Conservation (phyloP, 2,888 invertebrate genomes). For the Leucoma salicis region DNA sequence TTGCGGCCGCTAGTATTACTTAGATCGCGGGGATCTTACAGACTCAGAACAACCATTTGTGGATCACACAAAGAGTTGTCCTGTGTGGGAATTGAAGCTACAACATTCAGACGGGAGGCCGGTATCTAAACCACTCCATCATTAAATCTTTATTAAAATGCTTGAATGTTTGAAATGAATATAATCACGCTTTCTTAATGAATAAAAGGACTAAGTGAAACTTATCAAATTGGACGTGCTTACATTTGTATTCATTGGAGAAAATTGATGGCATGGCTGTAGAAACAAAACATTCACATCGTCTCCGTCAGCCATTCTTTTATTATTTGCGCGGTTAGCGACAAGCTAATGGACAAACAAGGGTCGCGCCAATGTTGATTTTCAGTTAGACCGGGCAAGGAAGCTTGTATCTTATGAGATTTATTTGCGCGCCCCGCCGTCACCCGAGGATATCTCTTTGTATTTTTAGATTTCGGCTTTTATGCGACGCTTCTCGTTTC, state of each 20-base stretch:
- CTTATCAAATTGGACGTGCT: neutral
- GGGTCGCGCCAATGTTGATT: slow-evolving; percentile 73
- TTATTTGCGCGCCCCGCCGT: slow-evolving; percentile 56
- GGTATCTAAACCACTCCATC: no score
- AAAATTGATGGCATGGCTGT: slow-evolving; percentile 9
- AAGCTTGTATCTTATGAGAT: slow-evolving; percentile 68
- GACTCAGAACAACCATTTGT: no score
- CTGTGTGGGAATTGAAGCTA: no score
- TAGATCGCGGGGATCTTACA: no score
- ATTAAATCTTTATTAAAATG: no score
- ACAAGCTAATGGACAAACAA: slow-evolving; percentile 80
- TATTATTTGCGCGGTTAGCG: slow-evolving; percentile 67
- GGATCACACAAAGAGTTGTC: no score
- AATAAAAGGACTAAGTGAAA: neutral
- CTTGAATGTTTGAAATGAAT: neutral
- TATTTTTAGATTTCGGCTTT: slow-evolving; percentile 9
- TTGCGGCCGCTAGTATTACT: no score
- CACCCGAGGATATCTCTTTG: slow-evolving; percentile 25
- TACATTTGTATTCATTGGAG: neutral
- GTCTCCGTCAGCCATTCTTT: slow-evolving; percentile 48
- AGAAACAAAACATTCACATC: slow-evolving; percentile 48
- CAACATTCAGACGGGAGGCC: no score
- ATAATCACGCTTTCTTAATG: neutral
- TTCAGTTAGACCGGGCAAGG: slow-evolving; percentile 65
- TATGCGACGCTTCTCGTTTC: neutral